Percentiles rank a stretch among this genome's conserved stretches.
Evolutionary conservation across 2,888 invertebrate genomes (phyloP).

Genomic region (Psylliodes chrysocephalus): DNA sequence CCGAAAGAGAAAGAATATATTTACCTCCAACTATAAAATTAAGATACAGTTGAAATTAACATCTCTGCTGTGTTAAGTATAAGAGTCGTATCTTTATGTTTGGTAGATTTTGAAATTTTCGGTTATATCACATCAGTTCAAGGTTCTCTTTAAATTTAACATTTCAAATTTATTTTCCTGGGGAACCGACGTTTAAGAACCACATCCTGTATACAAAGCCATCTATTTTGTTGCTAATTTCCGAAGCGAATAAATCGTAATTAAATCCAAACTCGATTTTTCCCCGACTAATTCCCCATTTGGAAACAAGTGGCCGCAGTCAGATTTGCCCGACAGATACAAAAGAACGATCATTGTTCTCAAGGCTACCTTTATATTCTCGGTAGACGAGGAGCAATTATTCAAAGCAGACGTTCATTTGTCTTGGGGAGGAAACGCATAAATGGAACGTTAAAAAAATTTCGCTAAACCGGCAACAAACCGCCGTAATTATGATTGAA

Average conservation of each 20-base stretch:
- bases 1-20: too few species aligned
- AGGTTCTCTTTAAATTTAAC: too few species aligned
- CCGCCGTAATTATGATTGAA: background rate
- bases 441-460: background rate
- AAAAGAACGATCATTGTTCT: conserved; percentile 22
- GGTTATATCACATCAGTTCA: too few species aligned
- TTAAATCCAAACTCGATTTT: background rate
- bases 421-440: background rate
- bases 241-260: background rate
- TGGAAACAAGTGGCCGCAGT: conserved; percentile 4
- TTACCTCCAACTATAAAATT: too few species aligned
- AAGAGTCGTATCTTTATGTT: too few species aligned
- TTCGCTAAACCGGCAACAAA: background rate
- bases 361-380: conserved; percentile 15
- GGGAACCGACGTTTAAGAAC: too few species aligned
- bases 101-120: too few species aligned
- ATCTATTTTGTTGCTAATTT: background rate
- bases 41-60: too few species aligned
- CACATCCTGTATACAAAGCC: too few species aligned
- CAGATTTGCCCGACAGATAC: conserved; percentile 20
- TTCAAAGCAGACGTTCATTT: conserved; percentile 14
- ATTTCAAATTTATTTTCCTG: too few species aligned
- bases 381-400: conserved; percentile 3
- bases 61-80: too few species aligned
- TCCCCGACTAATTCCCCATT: background rate